phyloP scores from a whole-genome alignment of 2,888 invertebrate species.

The Alloscopus bannaensis region DNA sequence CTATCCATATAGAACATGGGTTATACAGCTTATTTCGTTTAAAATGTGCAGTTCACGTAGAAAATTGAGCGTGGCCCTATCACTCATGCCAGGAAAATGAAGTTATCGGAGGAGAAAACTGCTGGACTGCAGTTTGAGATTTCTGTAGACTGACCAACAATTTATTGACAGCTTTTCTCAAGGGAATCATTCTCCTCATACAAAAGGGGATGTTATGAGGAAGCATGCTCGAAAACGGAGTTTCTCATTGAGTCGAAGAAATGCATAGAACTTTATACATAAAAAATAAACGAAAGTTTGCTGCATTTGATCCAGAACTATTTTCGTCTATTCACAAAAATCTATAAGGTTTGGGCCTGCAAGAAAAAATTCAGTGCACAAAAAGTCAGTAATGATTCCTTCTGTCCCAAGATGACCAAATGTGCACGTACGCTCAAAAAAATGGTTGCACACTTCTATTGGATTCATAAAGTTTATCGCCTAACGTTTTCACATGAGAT shows the following conservation, averaged over 20 bases:
- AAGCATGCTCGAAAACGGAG: not conserved
- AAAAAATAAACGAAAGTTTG: too few relatives aligned
- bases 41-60: conserved; percentile 36
- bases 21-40: conserved; percentile 12
- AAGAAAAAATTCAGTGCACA: conserved; percentile 6
- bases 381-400: conserved; percentile 1
- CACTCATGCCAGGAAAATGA: conserved; percentile 24
- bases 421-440: not conserved
- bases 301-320: too few relatives aligned
- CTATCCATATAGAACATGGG: too few relatives aligned
- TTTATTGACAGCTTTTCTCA: conserved; percentile 3
- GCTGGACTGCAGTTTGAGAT: conserved; percentile 10
- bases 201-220: conserved; percentile 1
- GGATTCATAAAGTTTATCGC: not conserved
- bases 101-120: conserved; percentile 31
- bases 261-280: too few relatives aligned
- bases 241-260: too few relatives aligned
- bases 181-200: conserved; percentile 14
- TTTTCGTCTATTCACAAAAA: not conserved
- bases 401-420: conserved; percentile 1
- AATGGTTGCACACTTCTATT: not conserved
- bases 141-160: conserved; percentile 27
- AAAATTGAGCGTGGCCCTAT: conserved; percentile 37
- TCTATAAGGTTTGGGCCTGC: not conserved
- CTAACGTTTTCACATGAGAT: conserved; percentile 15